A percentile compares a stretch with the other conserved stretches of the same genome.
Evolutionary conservation across 1,140 invertebrate genomes (phyloP).

Genomic region (Delia radicum): DNA sequence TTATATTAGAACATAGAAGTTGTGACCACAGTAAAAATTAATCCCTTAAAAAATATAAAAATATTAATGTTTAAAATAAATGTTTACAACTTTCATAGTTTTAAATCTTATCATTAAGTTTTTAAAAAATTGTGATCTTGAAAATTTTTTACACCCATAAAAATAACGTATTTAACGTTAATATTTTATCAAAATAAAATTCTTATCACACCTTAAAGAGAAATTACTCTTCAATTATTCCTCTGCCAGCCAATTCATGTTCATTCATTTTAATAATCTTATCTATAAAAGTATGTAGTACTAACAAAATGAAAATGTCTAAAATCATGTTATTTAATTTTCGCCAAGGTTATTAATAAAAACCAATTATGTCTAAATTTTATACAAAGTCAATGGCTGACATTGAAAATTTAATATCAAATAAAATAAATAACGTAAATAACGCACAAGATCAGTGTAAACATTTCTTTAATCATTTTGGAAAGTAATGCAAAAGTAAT

Average conservation of each 20-base stretch:
- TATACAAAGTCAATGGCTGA: not conserved
- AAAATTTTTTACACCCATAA: not conserved
- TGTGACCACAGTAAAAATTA: not conserved
- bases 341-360: not conserved
- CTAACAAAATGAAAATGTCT: not conserved
- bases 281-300: no score
- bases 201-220: not conserved
- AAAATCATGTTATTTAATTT: not conserved
- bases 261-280: not conserved
- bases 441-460: no score
- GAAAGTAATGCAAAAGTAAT: no score
- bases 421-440: no score
- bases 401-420: no score
- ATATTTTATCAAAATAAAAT: not conserved
- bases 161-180: no score
- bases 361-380: not conserved
- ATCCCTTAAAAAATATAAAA: not conserved
- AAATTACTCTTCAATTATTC: not conserved
- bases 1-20: conserved; percentile 34
- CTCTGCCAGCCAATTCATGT: not conserved
- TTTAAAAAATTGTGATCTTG: not conserved
- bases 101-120: not conserved
- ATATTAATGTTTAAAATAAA: not conserved
- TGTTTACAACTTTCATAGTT: not conserved
- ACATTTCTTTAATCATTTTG: no score